Conservation (phyloP, 2,888 invertebrate genomes). For the Keiferia lycopersicella region DNA sequence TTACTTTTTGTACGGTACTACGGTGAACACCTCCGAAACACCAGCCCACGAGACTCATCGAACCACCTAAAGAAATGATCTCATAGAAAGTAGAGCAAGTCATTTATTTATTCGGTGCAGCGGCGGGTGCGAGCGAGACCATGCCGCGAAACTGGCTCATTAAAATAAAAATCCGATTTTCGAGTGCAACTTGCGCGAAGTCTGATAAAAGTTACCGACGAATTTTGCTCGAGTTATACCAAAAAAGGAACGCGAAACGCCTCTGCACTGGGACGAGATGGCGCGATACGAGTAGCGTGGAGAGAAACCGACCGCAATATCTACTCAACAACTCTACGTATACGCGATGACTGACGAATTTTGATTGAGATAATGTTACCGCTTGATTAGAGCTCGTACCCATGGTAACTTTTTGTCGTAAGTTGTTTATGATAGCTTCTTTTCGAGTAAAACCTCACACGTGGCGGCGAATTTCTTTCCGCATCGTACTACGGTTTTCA, state of each 20-base stretch:
- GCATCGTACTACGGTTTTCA: constrained; percentile 57
- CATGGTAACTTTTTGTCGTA: not conserved
- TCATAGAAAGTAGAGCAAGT: constrained; percentile 81
- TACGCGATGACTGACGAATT: constrained; percentile 27
- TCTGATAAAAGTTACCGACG: constrained; percentile 75
- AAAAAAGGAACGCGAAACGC: constrained; percentile 75
- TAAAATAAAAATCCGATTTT: constrained; percentile 79
- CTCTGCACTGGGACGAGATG: constrained; percentile 65
- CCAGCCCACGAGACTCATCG: constrained; percentile 51
- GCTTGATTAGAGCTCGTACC: not conserved
- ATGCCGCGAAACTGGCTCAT: constrained; percentile 73
- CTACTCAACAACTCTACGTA: constrained; percentile 59
- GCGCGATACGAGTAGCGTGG: constrained; percentile 68
- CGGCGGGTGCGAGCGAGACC: constrained; percentile 67
- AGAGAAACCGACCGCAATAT: constrained; percentile 76
- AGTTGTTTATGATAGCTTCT: constrained; percentile 1
- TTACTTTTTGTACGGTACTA: constrained; percentile 38
- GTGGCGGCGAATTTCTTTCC: constrained; percentile 51
- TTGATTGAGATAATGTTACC: constrained; percentile 8
- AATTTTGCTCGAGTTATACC: constrained; percentile 81
- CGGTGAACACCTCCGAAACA: constrained; percentile 40
- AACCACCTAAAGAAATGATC: constrained; percentile 75
- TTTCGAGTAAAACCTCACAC: constrained; percentile 33
- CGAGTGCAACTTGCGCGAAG: constrained; percentile 73
- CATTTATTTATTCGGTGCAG: constrained; percentile 80